Base-by-base conservation (phyloP, 2,113 vertebrate species). In the Urocitellus parryii region DNA sequence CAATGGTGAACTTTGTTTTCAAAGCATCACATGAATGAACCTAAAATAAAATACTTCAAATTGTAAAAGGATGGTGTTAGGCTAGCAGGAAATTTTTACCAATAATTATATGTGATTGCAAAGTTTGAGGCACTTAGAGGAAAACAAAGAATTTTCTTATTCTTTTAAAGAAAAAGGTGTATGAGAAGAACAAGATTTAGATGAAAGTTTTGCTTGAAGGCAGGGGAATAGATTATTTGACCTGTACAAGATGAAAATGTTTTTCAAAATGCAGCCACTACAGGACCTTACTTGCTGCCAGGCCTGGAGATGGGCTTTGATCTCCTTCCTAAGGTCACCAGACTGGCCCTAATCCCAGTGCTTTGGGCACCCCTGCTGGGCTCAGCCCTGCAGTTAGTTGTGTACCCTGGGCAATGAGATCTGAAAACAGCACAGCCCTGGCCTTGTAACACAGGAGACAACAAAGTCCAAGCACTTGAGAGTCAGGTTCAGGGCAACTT, bases 141-240 rank as follows among this genome's bases (percentile, higher is more conserved):
- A 94, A 96, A 82, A 81, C 24, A 56, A 83, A 76, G 48, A 58
- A 34, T 87, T 96, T 94, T 85, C 74, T 58, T 84, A 22, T 87
- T 68, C n/a, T 95, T 88, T 82, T 61, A 91, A 77, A 97, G 83
- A 39, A 89, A 70, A 92, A 80, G 32, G 17, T 53, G n/a, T 27
- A 48, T 48, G 37, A 91, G 53, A 73, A 65, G 42, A 45, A 74
- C 20, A 88, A 85, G 90, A 68, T 95, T 95, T 73, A 95, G 84
- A 94, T 88, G 61, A 90, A 98, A 95, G 84, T 81, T 95, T 67
- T 80, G 27, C 61, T 96, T 73, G 34, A 77, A 94, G 85, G 90
- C 67, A 70, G 32, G 32, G 81, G 86, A 87, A 79, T 16, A 74
- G 77, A 81, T 96, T 72, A 78, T 94, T 81, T 90, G 94, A 96